phyloP scores from a whole-genome alignment of 1,140 invertebrate species.

The fruit fly (Drosophila melanogaster) region DNA sequence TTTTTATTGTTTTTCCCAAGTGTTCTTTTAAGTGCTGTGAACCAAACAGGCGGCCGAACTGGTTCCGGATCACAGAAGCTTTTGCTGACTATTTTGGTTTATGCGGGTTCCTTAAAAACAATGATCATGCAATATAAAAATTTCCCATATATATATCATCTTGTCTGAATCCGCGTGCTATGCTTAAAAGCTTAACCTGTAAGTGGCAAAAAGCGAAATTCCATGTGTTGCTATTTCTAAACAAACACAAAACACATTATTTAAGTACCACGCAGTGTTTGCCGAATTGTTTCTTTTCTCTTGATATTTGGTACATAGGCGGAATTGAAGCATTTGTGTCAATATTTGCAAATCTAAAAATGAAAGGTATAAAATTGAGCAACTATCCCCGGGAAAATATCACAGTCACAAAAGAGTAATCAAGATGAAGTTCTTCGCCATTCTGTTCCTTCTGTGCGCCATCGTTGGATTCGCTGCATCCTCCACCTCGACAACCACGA shows the following conservation, averaged over 20 bases:
- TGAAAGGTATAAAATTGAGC: neutral
- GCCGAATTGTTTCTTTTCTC: neutral
- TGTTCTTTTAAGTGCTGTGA: slow-evolving; percentile 37
- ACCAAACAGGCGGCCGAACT: slow-evolving; percentile 7
- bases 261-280: neutral
- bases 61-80: neutral
- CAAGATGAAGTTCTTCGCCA: neutral
- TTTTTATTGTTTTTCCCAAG: slow-evolving; percentile 39
- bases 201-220: too few relatives aligned
- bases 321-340: neutral
- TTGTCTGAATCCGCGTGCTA: too few relatives aligned
- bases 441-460: neutral
- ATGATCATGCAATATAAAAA: too few relatives aligned
- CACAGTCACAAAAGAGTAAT: neutral
- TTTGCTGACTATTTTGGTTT: neutral
- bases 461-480: neutral
- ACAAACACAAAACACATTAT: neutral
- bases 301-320: neutral
- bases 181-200: too few relatives aligned
- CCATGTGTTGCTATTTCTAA: too few relatives aligned
- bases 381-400: neutral
- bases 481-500: neutral
- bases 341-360: neutral
- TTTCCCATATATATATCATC: too few relatives aligned
- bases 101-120: neutral